Evolutionary conservation across 2,888 invertebrate species (phyloP).

Genomic region (Drosophila paranaensis): DNA sequence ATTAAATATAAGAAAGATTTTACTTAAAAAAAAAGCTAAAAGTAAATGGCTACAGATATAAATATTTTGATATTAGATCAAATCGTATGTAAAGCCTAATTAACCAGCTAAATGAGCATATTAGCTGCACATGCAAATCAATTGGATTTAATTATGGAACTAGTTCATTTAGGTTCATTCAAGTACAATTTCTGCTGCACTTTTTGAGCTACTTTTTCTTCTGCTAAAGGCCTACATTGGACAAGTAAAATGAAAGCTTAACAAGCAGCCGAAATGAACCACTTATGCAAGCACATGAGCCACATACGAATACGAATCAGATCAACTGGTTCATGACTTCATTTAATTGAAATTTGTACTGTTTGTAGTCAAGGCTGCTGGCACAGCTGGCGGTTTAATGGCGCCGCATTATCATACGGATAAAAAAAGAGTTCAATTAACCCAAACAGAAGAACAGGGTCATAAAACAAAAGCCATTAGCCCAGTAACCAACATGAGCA

Average conservation of each 20-base stretch:
- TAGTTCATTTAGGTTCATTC: background rate
- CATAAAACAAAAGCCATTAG: slow-evolving; percentile 73
- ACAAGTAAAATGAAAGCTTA: too few relatives aligned
- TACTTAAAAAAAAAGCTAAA: too few relatives aligned
- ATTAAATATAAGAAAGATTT: too few relatives aligned
- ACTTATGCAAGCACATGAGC: slow-evolving; percentile 4
- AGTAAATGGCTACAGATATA: background rate
- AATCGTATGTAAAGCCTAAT: background rate
- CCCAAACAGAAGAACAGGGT: slow-evolving; percentile 69
- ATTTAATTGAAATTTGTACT: slow-evolving; percentile 19
- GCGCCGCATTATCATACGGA: slow-evolving; percentile 37
- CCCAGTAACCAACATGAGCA: slow-evolving; percentile 75
- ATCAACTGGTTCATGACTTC: slow-evolving; percentile 36
- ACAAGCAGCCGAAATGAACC: slow-evolving; percentile 2
- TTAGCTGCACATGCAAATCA: background rate
- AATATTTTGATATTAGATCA: background rate
- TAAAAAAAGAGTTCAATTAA: slow-evolving; percentile 68
- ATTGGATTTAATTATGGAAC: background rate
- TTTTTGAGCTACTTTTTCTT: background rate
- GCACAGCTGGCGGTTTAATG: slow-evolving; percentile 45
- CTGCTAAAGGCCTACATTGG: background rate
- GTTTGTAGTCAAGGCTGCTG: slow-evolving; percentile 43
- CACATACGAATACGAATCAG: background rate
- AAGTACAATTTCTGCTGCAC: background rate
- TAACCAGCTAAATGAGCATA: background rate